Percentiles rank a stretch among this genome's conserved stretches.
Evolutionary conservation across 2,888 invertebrate species (phyloP).

Genomic region (Rutpela maculata): DNA sequence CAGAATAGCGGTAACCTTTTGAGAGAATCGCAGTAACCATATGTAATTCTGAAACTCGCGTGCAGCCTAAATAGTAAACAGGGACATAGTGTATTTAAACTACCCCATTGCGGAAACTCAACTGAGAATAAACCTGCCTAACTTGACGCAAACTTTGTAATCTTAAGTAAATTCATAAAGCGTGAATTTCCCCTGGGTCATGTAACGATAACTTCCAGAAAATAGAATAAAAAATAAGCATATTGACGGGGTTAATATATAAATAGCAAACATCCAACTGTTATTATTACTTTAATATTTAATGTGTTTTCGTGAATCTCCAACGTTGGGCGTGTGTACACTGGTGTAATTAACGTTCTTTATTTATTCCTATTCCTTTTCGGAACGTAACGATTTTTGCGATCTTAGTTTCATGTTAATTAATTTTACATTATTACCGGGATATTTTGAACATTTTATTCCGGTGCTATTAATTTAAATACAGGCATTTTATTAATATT

Average conservation of each 20-base stretch:
- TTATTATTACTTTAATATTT: conserved; percentile 41
- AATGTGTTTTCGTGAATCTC: conserved; percentile 34
- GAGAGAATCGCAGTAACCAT: conserved; percentile 33
- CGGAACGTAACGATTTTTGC: conserved; percentile 1
- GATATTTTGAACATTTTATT: background rate
- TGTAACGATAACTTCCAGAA: conserved; percentile 59
- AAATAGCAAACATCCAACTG: conserved; percentile 34
- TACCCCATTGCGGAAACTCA: conserved; percentile 43
- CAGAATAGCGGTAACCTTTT: conserved; percentile 10
- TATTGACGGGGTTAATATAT: conserved; percentile 37
- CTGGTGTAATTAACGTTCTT: conserved; percentile 33
- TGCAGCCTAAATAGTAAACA: conserved; percentile 57
- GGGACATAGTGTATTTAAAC: conserved; percentile 58
- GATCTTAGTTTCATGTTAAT: background rate
- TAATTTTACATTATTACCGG: background rate
- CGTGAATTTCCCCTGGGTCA: conserved; percentile 68
- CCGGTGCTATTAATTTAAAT: background rate
- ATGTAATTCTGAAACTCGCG: conserved; percentile 41
- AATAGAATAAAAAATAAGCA: conserved; percentile 55
- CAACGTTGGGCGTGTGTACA: conserved; percentile 17
- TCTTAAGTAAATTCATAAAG: conserved; percentile 71
- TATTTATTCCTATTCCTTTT: conserved; percentile 25
- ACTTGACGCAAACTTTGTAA: conserved; percentile 67
- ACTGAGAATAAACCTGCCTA: conserved; percentile 63
- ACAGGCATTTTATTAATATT: background rate